Conservation (phyloP, 2,888 invertebrate species). For the Enchytraeus crypticus region DNA sequence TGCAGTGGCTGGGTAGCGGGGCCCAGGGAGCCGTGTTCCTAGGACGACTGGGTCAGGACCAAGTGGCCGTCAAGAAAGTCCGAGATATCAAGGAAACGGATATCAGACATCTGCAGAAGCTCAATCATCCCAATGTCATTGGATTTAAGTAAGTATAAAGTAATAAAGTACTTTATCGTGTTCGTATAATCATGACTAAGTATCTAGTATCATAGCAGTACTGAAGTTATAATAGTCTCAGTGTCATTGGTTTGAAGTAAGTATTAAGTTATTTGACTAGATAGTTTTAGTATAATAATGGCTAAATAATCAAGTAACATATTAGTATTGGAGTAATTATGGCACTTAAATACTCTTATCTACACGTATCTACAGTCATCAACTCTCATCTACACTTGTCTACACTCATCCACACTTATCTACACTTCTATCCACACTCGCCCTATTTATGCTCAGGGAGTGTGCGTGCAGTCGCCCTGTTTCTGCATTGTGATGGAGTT, state of each 20-base stretch:
- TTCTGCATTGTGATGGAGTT: constrained; percentile 97
- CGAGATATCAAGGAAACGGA: constrained; percentile 83
- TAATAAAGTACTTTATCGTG: not conserved
- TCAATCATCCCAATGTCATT: constrained; percentile 91
- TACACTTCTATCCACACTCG: too few relatives aligned
- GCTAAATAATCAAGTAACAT: too few relatives aligned
- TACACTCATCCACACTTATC: too few relatives aligned
- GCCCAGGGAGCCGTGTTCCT: constrained; percentile 92
- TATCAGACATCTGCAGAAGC: constrained; percentile 77
- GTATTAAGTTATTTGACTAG: constrained; percentile 29
- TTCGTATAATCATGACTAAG: too few relatives aligned
- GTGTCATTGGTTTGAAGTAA: constrained; percentile 73
- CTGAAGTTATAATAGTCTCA: too few relatives aligned
- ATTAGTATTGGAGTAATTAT: too few relatives aligned
- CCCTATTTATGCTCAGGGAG: constrained; percentile 57
- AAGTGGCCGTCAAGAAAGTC: constrained; percentile 93
- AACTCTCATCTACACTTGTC: too few relatives aligned
- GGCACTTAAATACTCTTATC: too few relatives aligned
- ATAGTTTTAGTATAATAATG: too few relatives aligned
- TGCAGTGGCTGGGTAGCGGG: constrained; percentile 86
- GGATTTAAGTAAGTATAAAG: constrained; percentile 63
- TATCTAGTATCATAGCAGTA: too few relatives aligned
- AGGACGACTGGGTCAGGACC: constrained; percentile 66
- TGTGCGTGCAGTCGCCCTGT: constrained; percentile 82
- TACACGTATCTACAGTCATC: too few relatives aligned